A percentile compares a stretch with the other conserved stretches of the same genome.
phyloP scores from a whole-genome alignment of 2,797 vertebrate genomes.

The Pristis pectinata region DNA sequence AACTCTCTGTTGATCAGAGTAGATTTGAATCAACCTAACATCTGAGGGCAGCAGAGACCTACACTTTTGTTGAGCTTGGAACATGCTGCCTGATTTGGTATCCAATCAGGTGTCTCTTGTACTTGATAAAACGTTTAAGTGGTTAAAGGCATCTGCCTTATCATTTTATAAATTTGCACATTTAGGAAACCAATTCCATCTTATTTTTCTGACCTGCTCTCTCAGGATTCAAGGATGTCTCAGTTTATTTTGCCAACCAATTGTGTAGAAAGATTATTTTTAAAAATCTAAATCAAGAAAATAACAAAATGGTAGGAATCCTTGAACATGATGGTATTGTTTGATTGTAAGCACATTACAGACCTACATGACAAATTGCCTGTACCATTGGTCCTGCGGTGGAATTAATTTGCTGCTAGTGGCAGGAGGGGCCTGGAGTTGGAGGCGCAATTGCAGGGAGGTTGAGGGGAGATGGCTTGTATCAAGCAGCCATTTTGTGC shows the following conservation, averaged over 20 bases:
- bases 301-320: neutral
- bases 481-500: neutral
- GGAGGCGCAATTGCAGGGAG: no score
- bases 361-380: neutral
- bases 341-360: neutral
- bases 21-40: neutral
- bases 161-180: neutral
- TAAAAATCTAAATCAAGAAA: neutral
- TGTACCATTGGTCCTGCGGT: neutral
- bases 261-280: neutral
- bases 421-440: no score
- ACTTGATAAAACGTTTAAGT: neutral
- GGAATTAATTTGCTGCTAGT: neutral
- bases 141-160: neutral
- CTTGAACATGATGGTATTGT: neutral
- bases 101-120: neutral
- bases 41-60: constrained; percentile 16
- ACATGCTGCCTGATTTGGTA: neutral
- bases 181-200: neutral
- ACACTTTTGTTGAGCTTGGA: constrained; percentile 12
- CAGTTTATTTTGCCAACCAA: neutral
- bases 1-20: neutral
- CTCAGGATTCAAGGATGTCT: neutral
- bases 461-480: neutral
- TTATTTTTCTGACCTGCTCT: neutral